Conservation (phyloP, 2,888 invertebrate genomes). For the Idaea straminata region DNA sequence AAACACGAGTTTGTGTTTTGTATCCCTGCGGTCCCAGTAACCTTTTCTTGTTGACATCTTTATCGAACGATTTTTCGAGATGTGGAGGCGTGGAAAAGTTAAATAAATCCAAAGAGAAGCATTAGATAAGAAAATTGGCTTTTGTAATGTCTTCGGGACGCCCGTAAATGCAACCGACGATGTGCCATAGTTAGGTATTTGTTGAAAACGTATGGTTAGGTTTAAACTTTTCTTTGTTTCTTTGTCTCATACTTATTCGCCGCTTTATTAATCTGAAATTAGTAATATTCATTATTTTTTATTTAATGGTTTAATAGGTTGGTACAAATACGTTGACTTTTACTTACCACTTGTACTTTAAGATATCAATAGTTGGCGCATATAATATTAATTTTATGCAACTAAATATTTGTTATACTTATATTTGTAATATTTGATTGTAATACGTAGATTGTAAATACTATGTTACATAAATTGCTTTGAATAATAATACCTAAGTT, state of each 20-base stretch:
- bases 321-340: too few relatives aligned
- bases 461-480: too few relatives aligned
- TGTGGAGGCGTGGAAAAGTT: conserved; percentile 75
- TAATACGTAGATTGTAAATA: too few relatives aligned
- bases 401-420: too few relatives aligned
- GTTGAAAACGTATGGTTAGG: conserved; percentile 54
- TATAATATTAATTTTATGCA: too few relatives aligned
- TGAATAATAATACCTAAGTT: too few relatives aligned
- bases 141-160: conserved; percentile 78
- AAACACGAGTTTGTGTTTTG: conserved; percentile 41
- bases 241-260: not conserved
- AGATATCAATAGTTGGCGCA: too few relatives aligned
- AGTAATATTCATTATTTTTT: too few relatives aligned
- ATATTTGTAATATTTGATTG: too few relatives aligned
- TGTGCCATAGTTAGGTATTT: conserved; percentile 71
- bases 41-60: conserved; percentile 74
- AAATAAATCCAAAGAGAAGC: conserved; percentile 75
- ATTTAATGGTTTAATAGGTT: too few relatives aligned
- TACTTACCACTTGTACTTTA: too few relatives aligned
- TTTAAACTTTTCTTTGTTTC: conserved; percentile 46
- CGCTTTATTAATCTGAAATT: not conserved
- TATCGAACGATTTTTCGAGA: conserved; percentile 71
- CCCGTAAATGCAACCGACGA: conserved; percentile 72
- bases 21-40: conserved; percentile 53
- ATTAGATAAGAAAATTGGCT: conserved; percentile 77